Evolutionary conservation across 2,797 vertebrate genomes (phyloP).

Genomic region (Parauchenoglanis ngamensis): DNA sequence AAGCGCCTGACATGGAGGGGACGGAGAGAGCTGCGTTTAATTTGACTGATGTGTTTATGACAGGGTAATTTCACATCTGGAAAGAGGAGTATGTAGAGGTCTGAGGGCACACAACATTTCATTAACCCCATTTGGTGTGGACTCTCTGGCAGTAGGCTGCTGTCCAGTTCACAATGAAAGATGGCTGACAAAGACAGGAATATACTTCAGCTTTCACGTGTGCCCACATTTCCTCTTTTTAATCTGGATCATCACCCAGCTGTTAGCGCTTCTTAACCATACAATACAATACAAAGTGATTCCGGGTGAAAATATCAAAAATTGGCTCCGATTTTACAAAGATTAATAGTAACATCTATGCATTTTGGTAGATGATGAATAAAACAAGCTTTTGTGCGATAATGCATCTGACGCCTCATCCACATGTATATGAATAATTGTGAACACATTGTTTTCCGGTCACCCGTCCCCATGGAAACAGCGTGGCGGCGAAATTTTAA

Average conservation of each 20-base stretch:
- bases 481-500: neutral
- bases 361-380: neutral
- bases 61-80: slow-evolving; percentile 52
- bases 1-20: slow-evolving; percentile 69
- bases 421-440: neutral
- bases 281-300: neutral
- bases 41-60: slow-evolving; percentile 58
- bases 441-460: neutral
- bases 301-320: neutral
- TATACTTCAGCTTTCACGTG: neutral
- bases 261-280: neutral
- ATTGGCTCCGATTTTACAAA: neutral
- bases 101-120: slow-evolving; percentile 47
- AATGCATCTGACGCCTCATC: neutral
- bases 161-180: slow-evolving; percentile 31
- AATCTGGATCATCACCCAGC: slow-evolving; percentile 18
- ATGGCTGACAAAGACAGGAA: slow-evolving; percentile 29
- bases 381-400: neutral
- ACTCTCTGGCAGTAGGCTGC: slow-evolving; percentile 23
- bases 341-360: neutral
- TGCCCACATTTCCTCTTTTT: slow-evolving; percentile 16
- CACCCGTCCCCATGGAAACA: neutral
- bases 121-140: slow-evolving; percentile 55
- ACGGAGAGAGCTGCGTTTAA: slow-evolving; percentile 48
- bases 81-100: slow-evolving; percentile 43